Conservation (phyloP, 2,113 vertebrate genomes). For the Rhizomys pruinosus region DNA sequence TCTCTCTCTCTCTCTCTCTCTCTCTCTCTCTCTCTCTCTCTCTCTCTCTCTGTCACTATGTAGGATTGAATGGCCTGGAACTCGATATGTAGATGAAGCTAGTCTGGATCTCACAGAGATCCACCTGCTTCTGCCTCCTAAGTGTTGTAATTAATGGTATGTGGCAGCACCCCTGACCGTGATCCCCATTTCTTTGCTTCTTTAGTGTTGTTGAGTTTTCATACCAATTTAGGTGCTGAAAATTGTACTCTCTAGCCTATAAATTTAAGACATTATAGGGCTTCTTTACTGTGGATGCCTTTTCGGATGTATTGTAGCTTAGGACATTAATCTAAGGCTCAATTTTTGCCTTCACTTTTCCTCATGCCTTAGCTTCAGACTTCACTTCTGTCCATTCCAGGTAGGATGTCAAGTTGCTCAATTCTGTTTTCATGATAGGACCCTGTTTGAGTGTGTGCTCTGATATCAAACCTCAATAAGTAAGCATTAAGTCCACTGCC, state of each 20-base stretch:
- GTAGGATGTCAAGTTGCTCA: conserved; percentile 58
- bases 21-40: too few relatives aligned
- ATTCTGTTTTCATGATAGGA: conserved; percentile 53
- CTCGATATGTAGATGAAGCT: too few relatives aligned
- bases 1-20: too few relatives aligned
- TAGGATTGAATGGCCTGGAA: too few relatives aligned
- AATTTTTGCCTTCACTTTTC: conserved; percentile 25
- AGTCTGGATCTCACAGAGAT: too few relatives aligned
- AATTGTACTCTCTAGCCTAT: background rate
- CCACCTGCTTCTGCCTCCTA: too few relatives aligned
- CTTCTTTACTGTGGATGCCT: background rate
- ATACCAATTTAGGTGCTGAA: background rate
- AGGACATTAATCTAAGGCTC: background rate
- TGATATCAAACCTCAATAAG: conserved; percentile 33
- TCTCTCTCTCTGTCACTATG: too few relatives aligned
- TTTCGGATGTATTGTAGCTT: conserved; percentile 2
- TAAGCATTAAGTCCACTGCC: conserved; percentile 44
- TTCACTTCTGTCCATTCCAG: background rate
- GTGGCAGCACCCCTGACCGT: background rate
- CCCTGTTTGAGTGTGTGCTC: conserved; percentile 48
- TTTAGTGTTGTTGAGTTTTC: background rate
- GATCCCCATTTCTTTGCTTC: background rate
- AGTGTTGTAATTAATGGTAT: too few relatives aligned
- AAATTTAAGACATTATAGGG: conserved; percentile 41
- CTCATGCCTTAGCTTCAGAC: conserved; percentile 23